Evolutionary conservation across 2,888 invertebrate species (phyloP).

Genomic region (Coecobrya sp.): DNA sequence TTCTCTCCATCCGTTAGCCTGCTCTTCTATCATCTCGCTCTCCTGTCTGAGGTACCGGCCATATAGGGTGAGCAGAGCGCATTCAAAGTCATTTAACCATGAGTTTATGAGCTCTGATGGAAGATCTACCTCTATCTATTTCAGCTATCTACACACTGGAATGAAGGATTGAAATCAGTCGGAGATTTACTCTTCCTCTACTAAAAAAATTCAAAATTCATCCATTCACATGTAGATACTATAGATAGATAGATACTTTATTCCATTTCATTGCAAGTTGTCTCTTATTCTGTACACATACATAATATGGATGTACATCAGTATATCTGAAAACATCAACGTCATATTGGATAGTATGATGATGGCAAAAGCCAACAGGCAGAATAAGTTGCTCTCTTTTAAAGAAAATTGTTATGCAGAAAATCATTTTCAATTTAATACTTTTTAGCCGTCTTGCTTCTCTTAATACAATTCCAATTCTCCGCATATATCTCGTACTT

Average conservation of each 20-base stretch:
- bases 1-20: conserved; percentile 39
- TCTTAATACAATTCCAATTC: conserved; percentile 65
- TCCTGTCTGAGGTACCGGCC: conserved; percentile 72
- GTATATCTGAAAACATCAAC: conserved; percentile 14
- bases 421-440: conserved; percentile 76
- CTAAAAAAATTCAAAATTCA: conserved; percentile 38
- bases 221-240: conserved; percentile 43
- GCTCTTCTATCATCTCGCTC: conserved; percentile 25
- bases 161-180: conserved; percentile 80
- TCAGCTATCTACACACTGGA: conserved; percentile 82
- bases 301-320: not conserved
- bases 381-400: conserved; percentile 44
- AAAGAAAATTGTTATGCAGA: conserved; percentile 67
- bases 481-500: conserved; percentile 8
- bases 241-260: not conserved
- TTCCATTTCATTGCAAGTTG: conserved; percentile 40
- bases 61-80: conserved; percentile 82
- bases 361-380: conserved; percentile 45
- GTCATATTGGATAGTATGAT: conserved; percentile 32
- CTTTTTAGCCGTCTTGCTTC: conserved; percentile 1
- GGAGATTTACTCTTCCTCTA: conserved; percentile 70
- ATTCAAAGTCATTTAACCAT: conserved; percentile 86
- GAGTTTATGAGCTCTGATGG: conserved; percentile 86
- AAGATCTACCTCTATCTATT: conserved; percentile 82
- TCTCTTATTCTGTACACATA: conserved; percentile 9